Percentiles rank a stretch among this genome's conserved stretches.
These are phyloP conservation scores for Antheraea assamensis DNA, from an alignment of 2,888 invertebrate species.

Conservation along the genomic window DNA sequence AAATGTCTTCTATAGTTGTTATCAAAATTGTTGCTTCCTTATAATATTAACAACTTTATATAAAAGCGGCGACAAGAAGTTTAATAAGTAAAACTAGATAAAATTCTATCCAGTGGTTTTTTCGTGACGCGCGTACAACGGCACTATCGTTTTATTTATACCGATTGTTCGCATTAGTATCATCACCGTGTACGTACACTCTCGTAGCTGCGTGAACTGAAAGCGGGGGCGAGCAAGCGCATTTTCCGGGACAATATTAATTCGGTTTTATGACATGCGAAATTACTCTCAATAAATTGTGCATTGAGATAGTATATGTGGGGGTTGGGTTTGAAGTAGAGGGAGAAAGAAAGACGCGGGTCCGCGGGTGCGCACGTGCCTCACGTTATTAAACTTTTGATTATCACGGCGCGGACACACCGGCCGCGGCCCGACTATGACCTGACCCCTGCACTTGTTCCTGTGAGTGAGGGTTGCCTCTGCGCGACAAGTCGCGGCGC, in stretches of 20 bases:
- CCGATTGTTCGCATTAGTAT: too few species aligned
- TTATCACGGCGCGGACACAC: constrained; percentile 50
- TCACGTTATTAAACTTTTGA: constrained; percentile 76
- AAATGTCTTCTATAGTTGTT: too few species aligned
- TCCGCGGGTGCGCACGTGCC: constrained; percentile 60
- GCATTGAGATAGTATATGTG: constrained; percentile 52
- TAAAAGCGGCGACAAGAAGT: too few species aligned
- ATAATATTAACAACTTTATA: too few species aligned
- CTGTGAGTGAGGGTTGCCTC: constrained; percentile 27
- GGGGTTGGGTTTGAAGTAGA: constrained; percentile 26
- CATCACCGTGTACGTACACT: neutral
- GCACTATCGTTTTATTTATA: too few species aligned
- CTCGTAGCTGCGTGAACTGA: neutral
- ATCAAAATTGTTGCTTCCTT: too few species aligned
- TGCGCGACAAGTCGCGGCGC: too few species aligned
- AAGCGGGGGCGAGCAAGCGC: neutral
- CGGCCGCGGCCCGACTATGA: constrained; percentile 29
- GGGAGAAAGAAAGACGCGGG: constrained; percentile 23
- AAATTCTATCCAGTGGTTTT: too few species aligned
- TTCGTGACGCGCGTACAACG: too few species aligned
- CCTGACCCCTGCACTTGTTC: constrained; percentile 53
- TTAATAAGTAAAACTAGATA: too few species aligned
- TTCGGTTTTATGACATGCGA: constrained; percentile 80
- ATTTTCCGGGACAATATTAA: constrained; percentile 59
- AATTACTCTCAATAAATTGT: constrained; percentile 78